Evolutionary conservation across 2,113 vertebrate genomes (phyloP).

Genomic region (Hypomesus transpacificus): DNA sequence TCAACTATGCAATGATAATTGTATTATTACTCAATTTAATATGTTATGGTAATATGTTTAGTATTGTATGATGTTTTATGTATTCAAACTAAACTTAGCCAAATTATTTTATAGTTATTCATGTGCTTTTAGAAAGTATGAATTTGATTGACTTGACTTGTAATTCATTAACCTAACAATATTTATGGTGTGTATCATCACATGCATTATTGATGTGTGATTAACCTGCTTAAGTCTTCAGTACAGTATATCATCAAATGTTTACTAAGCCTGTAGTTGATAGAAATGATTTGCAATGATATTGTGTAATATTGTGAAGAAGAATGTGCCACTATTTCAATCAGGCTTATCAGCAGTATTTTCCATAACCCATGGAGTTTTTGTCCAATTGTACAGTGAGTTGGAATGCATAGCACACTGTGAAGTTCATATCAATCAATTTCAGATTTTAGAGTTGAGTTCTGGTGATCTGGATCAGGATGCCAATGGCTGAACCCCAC

Average conservation of each 20-base stretch:
- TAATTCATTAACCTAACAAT: not conserved
- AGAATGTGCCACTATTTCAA: slow-evolving; percentile 48
- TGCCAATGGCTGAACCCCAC: not conserved
- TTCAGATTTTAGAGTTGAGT: not conserved
- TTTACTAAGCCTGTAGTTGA: not conserved
- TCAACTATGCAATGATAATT: not conserved
- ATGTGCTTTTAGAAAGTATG: not conserved
- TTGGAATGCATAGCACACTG: not conserved
- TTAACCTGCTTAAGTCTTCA: slow-evolving; percentile 24
- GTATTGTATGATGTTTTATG: not conserved
- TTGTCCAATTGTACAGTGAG: not conserved
- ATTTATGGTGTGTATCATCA: not conserved
- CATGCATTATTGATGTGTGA: slow-evolving; percentile 8
- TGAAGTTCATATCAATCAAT: not conserved
- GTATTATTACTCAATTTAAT: not conserved
- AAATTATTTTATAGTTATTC: slow-evolving; percentile 33
- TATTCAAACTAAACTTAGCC: slow-evolving; percentile 28
- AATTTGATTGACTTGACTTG: not conserved
- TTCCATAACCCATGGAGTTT: slow-evolving; percentile 1
- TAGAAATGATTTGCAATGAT: slow-evolving; percentile 15
- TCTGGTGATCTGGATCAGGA: not conserved
- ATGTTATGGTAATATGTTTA: not conserved
- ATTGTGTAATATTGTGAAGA: slow-evolving; percentile 15
- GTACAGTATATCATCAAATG: slow-evolving; percentile 3
- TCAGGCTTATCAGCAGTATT: slow-evolving; percentile 39